A percentile compares a stretch with the other conserved stretches of the same genome.
phyloP scores from a whole-genome alignment of 2,888 invertebrate species.

The Liodrosophila aerea region DNA sequence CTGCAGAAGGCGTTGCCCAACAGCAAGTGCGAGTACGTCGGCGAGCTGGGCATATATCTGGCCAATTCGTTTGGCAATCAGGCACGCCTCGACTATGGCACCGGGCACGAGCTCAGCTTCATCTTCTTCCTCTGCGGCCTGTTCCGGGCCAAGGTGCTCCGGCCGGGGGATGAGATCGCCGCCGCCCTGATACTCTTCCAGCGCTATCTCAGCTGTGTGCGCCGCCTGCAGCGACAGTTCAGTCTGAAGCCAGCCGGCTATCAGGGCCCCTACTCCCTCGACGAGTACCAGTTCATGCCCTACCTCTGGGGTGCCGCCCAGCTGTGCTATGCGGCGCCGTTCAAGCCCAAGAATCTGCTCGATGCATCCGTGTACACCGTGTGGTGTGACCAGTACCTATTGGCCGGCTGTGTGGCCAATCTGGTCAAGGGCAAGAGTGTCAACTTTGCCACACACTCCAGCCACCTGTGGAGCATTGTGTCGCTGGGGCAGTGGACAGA shows the following conservation, averaged over 20 bases:
- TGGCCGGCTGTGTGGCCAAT: constrained; percentile 94
- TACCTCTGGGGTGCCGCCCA: constrained; percentile 99
- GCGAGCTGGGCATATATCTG: constrained; percentile 94
- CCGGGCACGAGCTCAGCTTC: constrained; percentile 98
- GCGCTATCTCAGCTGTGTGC: constrained; percentile 91
- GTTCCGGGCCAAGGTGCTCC: constrained; percentile 93
- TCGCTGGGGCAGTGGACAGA: constrained; percentile 95
- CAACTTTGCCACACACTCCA: constrained; percentile 98
- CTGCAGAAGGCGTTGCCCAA: constrained; percentile 87
- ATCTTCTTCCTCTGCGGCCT: constrained; percentile 96
- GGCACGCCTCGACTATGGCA: constrained; percentile 98
- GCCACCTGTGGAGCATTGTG: constrained; percentile 98
- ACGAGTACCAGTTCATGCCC: constrained; percentile 99
- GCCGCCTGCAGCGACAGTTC: constrained; percentile 94
- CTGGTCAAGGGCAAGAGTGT: constrained; percentile 94
- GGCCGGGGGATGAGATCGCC: constrained; percentile 89
- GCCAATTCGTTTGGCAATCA: constrained; percentile 96
- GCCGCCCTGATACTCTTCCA: constrained; percentile 84
- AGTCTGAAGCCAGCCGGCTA: constrained; percentile 99
- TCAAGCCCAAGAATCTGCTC: constrained; percentile 92
- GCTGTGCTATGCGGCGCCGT: constrained; percentile 90
- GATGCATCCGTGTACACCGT: constrained; percentile 87
- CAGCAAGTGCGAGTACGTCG: constrained; percentile 85
- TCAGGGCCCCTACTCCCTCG: constrained; percentile 99
- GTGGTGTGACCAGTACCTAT: constrained; percentile 91